These are phyloP conservation scores for Tetragonisca angustula DNA, from an alignment of 2,888 invertebrate genomes.

Conservation along the genomic window DNA sequence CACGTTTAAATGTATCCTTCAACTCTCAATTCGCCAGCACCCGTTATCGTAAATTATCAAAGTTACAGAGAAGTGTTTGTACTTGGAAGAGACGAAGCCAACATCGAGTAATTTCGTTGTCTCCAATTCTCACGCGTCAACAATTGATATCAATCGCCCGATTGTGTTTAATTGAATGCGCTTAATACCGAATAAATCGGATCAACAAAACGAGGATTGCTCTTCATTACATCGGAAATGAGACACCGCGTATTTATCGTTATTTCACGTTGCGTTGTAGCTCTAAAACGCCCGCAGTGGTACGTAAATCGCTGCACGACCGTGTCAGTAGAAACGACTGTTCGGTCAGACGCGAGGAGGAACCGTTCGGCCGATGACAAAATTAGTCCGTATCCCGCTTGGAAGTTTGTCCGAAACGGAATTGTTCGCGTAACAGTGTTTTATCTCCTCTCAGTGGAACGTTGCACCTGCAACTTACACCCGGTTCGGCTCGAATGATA, in stretches of 20 bases:
- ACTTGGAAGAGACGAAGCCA: background rate
- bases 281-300: no score
- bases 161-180: background rate
- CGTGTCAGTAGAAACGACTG: background rate
- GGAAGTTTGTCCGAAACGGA: background rate
- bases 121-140: background rate
- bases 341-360: background rate
- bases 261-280: no score
- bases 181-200: background rate
- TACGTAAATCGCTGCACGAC: background rate
- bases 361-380: constrained; percentile 4
- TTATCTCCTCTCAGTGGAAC: constrained; percentile 41
- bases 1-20: no score
- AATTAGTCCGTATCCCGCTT: constrained; percentile 17
- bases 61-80: background rate
- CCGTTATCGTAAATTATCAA: no score
- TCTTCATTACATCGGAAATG: background rate
- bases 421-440: constrained; percentile 45
- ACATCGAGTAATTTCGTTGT: background rate
- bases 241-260: background rate
- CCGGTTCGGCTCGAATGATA: constrained; percentile 38
- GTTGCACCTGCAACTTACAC: constrained; percentile 56
- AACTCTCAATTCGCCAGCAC: no score
- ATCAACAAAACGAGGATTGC: background rate
- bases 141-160: background rate